Conservation (phyloP, 2,113 vertebrate species). For the Platanista minor region DNA sequence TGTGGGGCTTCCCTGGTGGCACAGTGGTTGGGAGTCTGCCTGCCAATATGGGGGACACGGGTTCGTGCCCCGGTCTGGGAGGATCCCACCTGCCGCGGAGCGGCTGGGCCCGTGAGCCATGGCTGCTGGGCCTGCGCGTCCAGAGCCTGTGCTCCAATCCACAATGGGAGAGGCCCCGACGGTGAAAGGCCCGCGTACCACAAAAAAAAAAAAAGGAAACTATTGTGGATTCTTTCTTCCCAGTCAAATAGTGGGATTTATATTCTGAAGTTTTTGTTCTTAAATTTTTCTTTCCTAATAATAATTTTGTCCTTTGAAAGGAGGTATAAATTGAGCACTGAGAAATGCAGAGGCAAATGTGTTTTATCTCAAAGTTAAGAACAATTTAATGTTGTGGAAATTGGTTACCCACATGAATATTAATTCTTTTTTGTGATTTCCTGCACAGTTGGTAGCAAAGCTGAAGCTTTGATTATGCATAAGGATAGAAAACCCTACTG, state of each 20-base stretch:
- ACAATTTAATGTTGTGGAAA: neutral
- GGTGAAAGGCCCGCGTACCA: no score
- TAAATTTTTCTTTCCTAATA: neutral
- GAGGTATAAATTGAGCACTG: neutral
- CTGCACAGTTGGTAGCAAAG: neutral
- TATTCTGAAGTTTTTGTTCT: neutral
- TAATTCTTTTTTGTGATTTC: neutral
- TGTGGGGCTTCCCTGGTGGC: no score
- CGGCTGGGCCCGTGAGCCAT: no score
- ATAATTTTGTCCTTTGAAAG: neutral
- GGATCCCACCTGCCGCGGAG: no score
- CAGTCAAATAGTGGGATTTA: neutral
- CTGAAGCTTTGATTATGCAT: neutral
- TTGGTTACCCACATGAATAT: neutral
- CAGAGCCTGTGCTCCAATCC: no score
- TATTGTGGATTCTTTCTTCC: neutral
- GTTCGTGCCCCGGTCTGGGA: no score
- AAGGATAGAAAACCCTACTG: neutral
- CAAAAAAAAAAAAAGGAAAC: neutral
- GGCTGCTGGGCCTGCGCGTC: no score
- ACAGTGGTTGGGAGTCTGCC: no score
- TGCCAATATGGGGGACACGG: no score
- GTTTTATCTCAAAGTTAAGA: conserved; percentile 15
- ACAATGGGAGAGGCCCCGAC: no score
- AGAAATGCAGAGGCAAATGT: neutral